Conservation (phyloP, 2,888 invertebrate species). For the Aporophyla nigra region DNA sequence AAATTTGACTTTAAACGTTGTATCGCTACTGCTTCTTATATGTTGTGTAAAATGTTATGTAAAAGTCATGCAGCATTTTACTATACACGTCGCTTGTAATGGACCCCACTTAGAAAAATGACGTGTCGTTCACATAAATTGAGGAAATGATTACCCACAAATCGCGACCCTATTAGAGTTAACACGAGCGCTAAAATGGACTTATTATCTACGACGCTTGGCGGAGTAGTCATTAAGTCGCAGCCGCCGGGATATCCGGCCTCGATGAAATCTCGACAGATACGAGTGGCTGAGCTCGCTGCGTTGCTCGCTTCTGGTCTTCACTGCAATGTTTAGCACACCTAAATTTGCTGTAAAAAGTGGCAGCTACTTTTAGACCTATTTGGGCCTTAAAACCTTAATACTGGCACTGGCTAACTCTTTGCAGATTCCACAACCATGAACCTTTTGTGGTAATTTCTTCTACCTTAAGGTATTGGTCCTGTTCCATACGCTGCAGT, state of each 20-base stretch:
- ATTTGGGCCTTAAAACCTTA: background rate
- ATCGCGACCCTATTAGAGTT: conserved; percentile 44
- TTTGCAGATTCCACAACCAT: background rate
- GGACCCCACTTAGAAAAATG: conserved; percentile 35
- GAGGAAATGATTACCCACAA: conserved; percentile 50
- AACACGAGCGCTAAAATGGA: conserved; percentile 53
- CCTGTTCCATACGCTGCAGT: background rate
- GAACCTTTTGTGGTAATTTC: background rate
- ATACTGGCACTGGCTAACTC: background rate
- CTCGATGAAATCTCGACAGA: conserved; percentile 52
- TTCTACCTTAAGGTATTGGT: background rate
- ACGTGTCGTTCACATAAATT: conserved; percentile 38
- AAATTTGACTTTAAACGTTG: conserved; percentile 5
- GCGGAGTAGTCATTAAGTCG: conserved; percentile 61
- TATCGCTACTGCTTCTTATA: background rate
- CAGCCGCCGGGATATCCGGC: conserved; percentile 55
- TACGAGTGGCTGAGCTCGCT: conserved; percentile 22
- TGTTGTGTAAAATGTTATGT: background rate
- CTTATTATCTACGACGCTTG: conserved; percentile 55
- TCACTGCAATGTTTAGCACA: conserved; percentile 10
- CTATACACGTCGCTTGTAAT: background rate
- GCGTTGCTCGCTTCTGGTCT: conserved; percentile 36
- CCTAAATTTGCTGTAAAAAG: conserved; percentile 27
- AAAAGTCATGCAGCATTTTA: conserved; percentile 9
- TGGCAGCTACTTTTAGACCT: conserved; percentile 13